A percentile compares a stretch with the other conserved stretches of the same genome.
Conservation (phyloP, 2,797 vertebrate species). For the Esox masquinongy region DNA sequence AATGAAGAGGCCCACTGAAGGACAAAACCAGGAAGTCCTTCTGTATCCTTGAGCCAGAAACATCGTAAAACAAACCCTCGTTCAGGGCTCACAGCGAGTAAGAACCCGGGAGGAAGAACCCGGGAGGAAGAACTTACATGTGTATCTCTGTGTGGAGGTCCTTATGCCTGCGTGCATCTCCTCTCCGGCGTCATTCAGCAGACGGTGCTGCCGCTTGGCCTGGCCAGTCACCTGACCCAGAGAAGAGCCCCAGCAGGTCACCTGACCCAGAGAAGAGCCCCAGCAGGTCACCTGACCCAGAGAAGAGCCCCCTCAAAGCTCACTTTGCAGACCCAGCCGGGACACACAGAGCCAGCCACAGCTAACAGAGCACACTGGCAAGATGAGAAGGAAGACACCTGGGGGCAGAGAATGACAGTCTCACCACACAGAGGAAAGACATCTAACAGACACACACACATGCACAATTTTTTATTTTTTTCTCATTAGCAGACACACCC, state of each 20-base stretch:
- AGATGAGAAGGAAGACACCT: background rate
- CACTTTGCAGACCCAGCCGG: too few relatives aligned
- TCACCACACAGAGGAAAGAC: constrained; percentile 1
- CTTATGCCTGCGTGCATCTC: constrained; percentile 47
- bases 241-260: constrained; percentile 13
- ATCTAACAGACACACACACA: background rate
- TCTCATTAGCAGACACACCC: too few relatives aligned
- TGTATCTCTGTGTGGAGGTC: background rate
- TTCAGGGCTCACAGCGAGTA: too few relatives aligned
- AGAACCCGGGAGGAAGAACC: background rate
- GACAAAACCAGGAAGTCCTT: constrained; percentile 15
- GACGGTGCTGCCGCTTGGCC: constrained; percentile 32
- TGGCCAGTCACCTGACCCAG: constrained; percentile 16
- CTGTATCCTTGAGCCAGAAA: background rate
- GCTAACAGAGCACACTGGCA: constrained; percentile 11
- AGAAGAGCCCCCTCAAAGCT: constrained; percentile 16
- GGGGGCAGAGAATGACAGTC: constrained; percentile 9
- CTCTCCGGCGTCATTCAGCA: constrained; percentile 40
- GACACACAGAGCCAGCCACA: background rate
- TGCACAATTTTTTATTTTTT: too few relatives aligned
- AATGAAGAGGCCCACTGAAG: background rate
- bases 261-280: constrained; percentile 25
- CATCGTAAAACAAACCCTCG: background rate
- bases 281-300: constrained; percentile 14
- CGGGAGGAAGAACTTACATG: constrained; percentile 29